Base-by-base conservation (phyloP, 1,140 invertebrate species). In the Capitella teleta region DNA sequence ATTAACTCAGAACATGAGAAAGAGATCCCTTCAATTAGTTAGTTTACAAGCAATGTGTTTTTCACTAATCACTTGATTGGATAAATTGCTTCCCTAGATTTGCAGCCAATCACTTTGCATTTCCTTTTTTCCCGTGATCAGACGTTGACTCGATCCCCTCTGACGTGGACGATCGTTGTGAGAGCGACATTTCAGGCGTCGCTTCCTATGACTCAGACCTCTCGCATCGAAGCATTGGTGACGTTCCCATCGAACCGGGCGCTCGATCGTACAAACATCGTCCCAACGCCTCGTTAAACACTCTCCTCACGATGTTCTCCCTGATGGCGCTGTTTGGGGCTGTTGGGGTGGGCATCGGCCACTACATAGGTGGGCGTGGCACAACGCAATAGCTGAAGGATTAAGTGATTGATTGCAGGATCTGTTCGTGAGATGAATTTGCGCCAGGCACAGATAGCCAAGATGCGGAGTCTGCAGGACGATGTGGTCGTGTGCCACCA, bases 111-210 rank as follows among this genome's bases (percentile, higher is more conserved):
- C n/a, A n/a, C n/a, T n/a, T n/a, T n/a, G n/a, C 38, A 40, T n/a
- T 24, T 40, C 10, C n/a, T 8, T 40, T 40, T 40, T 40, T 6
- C n/a, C 14, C 36, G 19, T 24, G 2, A 19, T 6, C 38, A 36
- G 47, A 49, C 3, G 36, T 21, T 23, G 32, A 49, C 2, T 37
- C 36, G 21, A 10, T 49, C 24, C 47, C 47, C 12, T 23, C 23
- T 6, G 47, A 49, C 21, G 36, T 49, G 3, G 47, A 49, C 16
- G 47, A 49, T 28, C 12, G 47, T n/a, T 49, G 47, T 38, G 47
- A 49, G 25, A 49, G 47, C 16, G 47, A 49, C 25, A 49, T 49
- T 24, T 49, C 47, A 18, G 47, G 47, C 21, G 36, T 49, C 18
- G 47, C 25, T 26, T 16, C 32, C 2, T 32, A 49, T 24, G 47